Percentiles rank a stretch among this genome's conserved stretches.
Evolutionary conservation across 2,113 vertebrate species (phyloP).

Genomic region (Apaloderma vittatum): DNA sequence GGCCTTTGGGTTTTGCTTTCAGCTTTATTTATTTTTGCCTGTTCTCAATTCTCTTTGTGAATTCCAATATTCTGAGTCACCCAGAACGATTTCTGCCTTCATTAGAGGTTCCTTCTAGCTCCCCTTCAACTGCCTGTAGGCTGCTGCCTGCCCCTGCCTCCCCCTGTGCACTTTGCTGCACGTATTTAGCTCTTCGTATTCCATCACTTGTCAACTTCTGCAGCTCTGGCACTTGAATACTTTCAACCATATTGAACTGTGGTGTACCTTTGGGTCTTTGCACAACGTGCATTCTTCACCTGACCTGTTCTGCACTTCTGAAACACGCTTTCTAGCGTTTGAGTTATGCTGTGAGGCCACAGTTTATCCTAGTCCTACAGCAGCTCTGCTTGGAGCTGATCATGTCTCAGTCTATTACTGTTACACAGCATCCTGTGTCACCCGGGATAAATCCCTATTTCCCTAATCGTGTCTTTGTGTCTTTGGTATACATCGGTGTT

Average conservation of each 20-base stretch:
- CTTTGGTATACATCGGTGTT: neutral
- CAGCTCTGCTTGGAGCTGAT: neutral
- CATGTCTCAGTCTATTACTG: neutral
- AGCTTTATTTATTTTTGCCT: constrained; percentile 67
- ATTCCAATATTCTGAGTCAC: constrained; percentile 68
- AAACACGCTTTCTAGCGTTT: neutral
- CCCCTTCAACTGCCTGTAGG: constrained; percentile 35
- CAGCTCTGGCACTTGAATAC: neutral
- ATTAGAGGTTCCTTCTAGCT: constrained; percentile 55
- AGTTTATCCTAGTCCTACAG: neutral
- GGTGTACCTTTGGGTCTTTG: neutral
- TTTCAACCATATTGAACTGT: neutral
- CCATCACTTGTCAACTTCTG: neutral
- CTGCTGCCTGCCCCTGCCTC: constrained; percentile 63
- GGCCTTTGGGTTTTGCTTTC: constrained; percentile 58
- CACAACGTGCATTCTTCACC: neutral
- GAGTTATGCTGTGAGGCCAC: neutral
- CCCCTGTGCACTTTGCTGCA: constrained; percentile 40
- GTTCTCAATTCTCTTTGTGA: constrained; percentile 60
- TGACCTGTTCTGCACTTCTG: neutral
- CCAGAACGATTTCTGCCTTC: constrained; percentile 43
- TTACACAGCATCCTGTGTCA: neutral
- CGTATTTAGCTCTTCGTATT: neutral
- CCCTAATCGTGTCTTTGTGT: neutral
- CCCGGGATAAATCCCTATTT: neutral